phyloP scores from a whole-genome alignment of 2,888 invertebrate species.

The Caradrina clavipalpis region DNA sequence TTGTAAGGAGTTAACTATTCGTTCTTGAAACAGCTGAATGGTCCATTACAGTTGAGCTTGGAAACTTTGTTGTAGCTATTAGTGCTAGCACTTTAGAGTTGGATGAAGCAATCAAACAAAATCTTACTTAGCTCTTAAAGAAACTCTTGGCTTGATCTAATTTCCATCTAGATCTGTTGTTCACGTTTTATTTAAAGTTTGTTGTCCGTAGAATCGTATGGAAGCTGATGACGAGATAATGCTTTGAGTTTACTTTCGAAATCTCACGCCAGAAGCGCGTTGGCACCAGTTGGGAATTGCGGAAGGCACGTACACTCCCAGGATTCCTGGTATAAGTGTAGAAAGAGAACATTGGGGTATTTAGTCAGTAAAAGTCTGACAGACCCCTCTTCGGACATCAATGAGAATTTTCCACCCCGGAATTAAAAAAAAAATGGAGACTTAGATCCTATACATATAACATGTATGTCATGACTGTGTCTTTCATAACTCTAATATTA shows the following conservation, averaged over 20 bases:
- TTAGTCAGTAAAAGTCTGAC: too few species aligned
- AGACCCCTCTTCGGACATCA: too few species aligned
- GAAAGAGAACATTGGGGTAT: too few species aligned
- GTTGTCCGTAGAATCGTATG: too few species aligned
- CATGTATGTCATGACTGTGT: too few species aligned
- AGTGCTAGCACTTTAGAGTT: conserved; percentile 11
- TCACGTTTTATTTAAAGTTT: background rate
- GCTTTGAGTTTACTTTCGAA: too few species aligned
- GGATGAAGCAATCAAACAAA: conserved; percentile 14
- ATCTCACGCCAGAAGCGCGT: too few species aligned
- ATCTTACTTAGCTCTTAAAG: background rate
- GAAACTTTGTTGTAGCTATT: conserved; percentile 24
- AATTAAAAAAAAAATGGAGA: background rate
- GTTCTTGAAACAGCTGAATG: conserved; percentile 11
- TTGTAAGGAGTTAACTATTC: conserved; percentile 9
- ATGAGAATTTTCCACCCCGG: too few species aligned
- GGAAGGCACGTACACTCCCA: too few species aligned
- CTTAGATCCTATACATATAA: background rate
- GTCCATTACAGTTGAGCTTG: conserved; percentile 14
- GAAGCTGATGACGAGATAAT: too few species aligned
- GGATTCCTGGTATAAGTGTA: too few species aligned
- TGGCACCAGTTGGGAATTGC: too few species aligned
- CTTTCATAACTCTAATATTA: background rate
- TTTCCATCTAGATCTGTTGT: background rate
- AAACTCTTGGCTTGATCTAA: background rate